Conservation (phyloP, 2,888 invertebrate genomes). For the Halictus ligatus region DNA sequence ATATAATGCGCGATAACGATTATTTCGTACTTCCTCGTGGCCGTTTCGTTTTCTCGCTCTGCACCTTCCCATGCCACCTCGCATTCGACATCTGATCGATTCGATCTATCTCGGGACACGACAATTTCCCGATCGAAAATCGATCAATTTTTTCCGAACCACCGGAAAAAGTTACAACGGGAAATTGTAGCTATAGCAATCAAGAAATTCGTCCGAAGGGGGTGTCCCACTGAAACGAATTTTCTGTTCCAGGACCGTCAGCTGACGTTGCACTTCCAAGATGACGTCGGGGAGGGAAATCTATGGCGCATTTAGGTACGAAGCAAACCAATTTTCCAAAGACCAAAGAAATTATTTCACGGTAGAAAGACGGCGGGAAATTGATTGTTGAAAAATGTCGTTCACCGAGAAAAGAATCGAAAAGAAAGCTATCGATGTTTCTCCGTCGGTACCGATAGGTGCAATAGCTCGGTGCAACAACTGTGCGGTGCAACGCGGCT, state of each 20-base stretch:
- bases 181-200: not conserved
- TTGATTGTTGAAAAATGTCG: too few relatives aligned
- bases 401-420: not conserved
- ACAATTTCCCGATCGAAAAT: not conserved
- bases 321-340: not conserved
- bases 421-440: not conserved
- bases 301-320: constrained; percentile 78
- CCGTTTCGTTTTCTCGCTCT: not conserved
- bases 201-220: not conserved
- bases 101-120: not conserved
- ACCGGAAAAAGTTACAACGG: not conserved
- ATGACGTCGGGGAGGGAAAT: constrained; percentile 79
- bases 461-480: not conserved
- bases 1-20: constrained; percentile 2
- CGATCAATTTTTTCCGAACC: not conserved
- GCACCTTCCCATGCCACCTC: not conserved
- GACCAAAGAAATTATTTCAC: not conserved
- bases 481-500: not conserved
- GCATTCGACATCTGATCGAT: not conserved
- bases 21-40: not conserved
- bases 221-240: not conserved
- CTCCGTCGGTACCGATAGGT: not conserved
- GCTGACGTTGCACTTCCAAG: constrained; percentile 77
- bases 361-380: not conserved
- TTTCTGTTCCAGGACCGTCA: constrained; percentile 73